Conservation (phyloP, 2,797 vertebrate species). For the Sardinella longiceps region DNA sequence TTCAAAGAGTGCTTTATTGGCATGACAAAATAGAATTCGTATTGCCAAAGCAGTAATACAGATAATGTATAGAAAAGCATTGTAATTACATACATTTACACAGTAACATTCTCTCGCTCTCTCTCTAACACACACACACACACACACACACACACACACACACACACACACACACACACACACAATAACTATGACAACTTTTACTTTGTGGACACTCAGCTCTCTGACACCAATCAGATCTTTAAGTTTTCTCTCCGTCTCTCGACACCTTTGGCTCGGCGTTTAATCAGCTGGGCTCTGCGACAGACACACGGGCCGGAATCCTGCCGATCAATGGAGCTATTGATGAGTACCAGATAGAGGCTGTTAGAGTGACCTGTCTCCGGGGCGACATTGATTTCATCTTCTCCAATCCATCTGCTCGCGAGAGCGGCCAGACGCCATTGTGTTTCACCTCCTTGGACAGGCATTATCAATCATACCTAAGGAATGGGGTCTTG, state of each 20-base stretch:
- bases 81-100: too few relatives aligned
- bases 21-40: too few relatives aligned
- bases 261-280: background rate
- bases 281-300: conserved; percentile 54
- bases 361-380: conserved; percentile 50
- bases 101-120: too few relatives aligned
- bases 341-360: conserved; percentile 59
- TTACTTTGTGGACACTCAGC: background rate
- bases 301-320: conserved; percentile 33
- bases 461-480: conserved; percentile 58
- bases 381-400: conserved; percentile 54
- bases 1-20: too few relatives aligned
- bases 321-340: conserved; percentile 58
- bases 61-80: too few relatives aligned
- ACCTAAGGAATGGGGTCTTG: conserved; percentile 38
- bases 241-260: background rate
- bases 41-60: too few relatives aligned
- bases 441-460: conserved; percentile 53
- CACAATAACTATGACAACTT: background rate
- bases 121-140: too few relatives aligned
- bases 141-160: too few relatives aligned
- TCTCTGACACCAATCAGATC: conserved; percentile 6
- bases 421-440: conserved; percentile 40
- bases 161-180: background rate
- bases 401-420: conserved; percentile 54